Conservation (phyloP, 2,113 vertebrate genomes). For the Platysternon megacephalum region DNA sequence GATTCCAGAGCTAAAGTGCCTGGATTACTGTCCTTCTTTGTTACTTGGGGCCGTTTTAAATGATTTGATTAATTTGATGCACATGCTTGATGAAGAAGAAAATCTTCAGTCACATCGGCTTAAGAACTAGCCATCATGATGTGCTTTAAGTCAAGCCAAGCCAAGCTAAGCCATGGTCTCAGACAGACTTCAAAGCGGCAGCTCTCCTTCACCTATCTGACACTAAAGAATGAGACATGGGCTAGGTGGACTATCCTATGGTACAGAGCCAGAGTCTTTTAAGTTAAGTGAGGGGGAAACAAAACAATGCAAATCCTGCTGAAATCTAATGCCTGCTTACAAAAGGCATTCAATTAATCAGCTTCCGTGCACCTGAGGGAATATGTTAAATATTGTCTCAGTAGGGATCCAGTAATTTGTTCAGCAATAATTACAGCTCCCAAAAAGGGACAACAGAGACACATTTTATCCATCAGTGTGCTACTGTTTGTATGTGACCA, state of each 20-base stretch:
- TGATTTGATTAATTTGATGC: conserved; percentile 32
- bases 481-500: background rate
- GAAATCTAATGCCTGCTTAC: background rate
- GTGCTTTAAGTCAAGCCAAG: background rate
- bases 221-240: background rate
- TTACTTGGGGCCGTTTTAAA: background rate
- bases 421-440: conserved; percentile 55
- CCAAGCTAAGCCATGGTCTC: background rate
- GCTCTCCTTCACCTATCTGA: background rate
- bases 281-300: background rate
- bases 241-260: background rate
- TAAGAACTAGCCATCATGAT: conserved; percentile 13
- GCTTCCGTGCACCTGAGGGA: conserved; percentile 27
- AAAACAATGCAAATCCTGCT: background rate
- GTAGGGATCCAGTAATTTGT: conserved; percentile 20
- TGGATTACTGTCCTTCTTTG: conserved; percentile 37
- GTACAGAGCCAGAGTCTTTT: background rate
- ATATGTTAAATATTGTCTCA: conserved; percentile 13
- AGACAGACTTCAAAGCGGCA: background rate
- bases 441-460: conserved; percentile 13
- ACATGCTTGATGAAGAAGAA: background rate
- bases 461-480: conserved; percentile 2
- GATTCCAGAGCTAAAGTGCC: background rate
- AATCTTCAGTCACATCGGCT: background rate
- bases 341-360: conserved; percentile 42